Conservation (phyloP, 2,888 invertebrate genomes). For the Rhamnusium bicolor region DNA sequence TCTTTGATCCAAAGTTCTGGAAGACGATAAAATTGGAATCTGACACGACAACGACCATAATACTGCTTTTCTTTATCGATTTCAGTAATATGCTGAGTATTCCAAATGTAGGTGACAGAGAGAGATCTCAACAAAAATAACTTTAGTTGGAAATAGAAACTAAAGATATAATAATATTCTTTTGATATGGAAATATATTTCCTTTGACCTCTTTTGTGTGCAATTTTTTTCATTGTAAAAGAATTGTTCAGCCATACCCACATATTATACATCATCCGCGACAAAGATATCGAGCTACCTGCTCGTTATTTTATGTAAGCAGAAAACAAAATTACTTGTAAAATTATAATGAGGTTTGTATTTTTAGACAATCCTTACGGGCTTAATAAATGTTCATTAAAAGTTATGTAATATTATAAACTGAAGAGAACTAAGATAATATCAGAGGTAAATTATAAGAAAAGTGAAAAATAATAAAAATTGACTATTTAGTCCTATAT, state of each 20-base stretch:
- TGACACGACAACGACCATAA: constrained; percentile 6
- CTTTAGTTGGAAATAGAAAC: constrained; percentile 5
- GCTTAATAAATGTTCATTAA: too few relatives aligned
- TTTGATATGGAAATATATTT: constrained; percentile 24
- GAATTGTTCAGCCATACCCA: background rate
- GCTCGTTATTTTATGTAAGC: background rate
- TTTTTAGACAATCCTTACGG: too few relatives aligned
- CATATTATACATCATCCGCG: background rate
- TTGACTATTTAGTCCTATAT: too few relatives aligned
- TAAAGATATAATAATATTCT: constrained; percentile 21
- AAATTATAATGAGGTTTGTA: too few relatives aligned
- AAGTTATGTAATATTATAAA: too few relatives aligned
- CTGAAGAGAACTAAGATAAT: too few relatives aligned
- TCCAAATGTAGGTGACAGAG: background rate
- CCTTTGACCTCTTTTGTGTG: constrained; percentile 1
- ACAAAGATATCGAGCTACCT: background rate
- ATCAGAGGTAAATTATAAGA: too few relatives aligned
- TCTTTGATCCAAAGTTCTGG: background rate
- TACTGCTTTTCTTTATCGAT: background rate
- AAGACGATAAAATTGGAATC: background rate
- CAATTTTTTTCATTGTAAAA: too few relatives aligned
- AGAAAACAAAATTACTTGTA: too few relatives aligned
- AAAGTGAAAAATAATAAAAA: too few relatives aligned
- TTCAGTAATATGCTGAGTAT: constrained; percentile 5
- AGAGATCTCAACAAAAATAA: background rate